These are phyloP conservation scores for Poecile atricapillus DNA, from an alignment of 2,113 vertebrate genomes.

Conservation along the genomic window DNA sequence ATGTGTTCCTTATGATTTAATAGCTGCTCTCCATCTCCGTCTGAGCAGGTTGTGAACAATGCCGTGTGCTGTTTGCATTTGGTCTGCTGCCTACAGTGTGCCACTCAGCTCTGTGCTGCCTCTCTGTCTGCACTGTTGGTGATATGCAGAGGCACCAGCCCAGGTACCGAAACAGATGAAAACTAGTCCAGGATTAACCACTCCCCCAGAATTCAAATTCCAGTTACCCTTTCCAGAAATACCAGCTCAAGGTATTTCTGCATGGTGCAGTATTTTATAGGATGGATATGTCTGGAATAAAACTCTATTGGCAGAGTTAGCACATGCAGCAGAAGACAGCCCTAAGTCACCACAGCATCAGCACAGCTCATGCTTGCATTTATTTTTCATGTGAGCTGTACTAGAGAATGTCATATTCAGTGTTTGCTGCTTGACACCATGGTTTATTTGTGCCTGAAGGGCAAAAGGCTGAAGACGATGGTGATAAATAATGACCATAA, in stretches of 20 bases:
- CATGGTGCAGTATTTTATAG: neutral
- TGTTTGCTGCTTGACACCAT: neutral
- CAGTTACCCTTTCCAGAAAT: neutral
- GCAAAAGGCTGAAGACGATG: neutral
- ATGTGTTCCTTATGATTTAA: neutral
- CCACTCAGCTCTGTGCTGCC: neutral
- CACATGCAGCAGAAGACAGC: neutral
- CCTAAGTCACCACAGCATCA: neutral
- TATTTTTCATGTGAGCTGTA: neutral
- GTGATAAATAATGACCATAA: neutral
- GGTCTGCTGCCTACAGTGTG: neutral
- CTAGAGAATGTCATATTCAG: neutral
- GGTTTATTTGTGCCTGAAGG: neutral
- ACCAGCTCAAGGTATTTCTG: neutral
- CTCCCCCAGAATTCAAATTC: neutral
- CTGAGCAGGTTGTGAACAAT: neutral
- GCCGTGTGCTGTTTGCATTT: neutral
- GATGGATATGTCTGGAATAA: neutral
- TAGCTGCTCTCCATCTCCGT: neutral
- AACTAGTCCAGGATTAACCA: neutral
- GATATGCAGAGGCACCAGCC: neutral
- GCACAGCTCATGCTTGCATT: neutral
- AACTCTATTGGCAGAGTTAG: neutral
- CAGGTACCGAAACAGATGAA: neutral
- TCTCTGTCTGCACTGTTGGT: neutral